phyloP scores from a whole-genome alignment of 2,888 invertebrate species.

The Drosophila anomalata region DNA sequence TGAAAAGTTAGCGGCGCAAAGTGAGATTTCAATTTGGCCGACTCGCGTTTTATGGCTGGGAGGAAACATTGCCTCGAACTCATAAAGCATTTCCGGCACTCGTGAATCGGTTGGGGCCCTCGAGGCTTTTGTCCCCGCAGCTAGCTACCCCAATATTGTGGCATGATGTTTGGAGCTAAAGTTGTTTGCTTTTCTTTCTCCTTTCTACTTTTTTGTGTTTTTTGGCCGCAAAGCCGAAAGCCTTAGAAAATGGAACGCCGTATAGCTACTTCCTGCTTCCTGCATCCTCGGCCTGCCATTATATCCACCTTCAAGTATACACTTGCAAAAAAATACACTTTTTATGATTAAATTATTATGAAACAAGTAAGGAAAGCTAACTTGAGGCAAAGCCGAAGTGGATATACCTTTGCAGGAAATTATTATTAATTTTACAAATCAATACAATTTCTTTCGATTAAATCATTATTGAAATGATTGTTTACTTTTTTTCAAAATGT shows the following conservation, averaged over 20 bases:
- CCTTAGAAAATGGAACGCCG: slow-evolving; percentile 72
- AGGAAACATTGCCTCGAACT: slow-evolving; percentile 65
- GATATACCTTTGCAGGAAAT: too few relatives aligned
- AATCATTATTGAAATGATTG: too few relatives aligned
- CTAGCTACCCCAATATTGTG: slow-evolving; percentile 14
- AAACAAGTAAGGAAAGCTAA: too few relatives aligned
- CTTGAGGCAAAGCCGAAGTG: too few relatives aligned
- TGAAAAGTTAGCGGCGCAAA: slow-evolving; percentile 43
- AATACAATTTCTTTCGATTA: too few relatives aligned
- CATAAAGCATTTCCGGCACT: slow-evolving; percentile 80
- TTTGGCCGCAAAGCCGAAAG: slow-evolving; percentile 37
- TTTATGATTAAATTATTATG: background rate
- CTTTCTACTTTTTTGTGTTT: background rate
- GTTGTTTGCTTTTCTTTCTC: slow-evolving; percentile 43
- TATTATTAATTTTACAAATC: too few relatives aligned
- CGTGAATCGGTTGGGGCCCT: slow-evolving; percentile 58
- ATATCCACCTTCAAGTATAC: slow-evolving; percentile 58
- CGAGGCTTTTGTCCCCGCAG: slow-evolving; percentile 31
- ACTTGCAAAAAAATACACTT: slow-evolving; percentile 3
- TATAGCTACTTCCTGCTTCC: slow-evolving; percentile 55
- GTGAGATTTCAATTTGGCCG: slow-evolving; percentile 73
- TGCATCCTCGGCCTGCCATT: slow-evolving; percentile 54
- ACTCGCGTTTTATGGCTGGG: slow-evolving; percentile 62
- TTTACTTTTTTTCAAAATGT: too few relatives aligned
- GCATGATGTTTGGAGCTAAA: slow-evolving; percentile 34